A percentile compares a stretch with the other conserved stretches of the same genome.
These are phyloP conservation scores for Atta texana DNA, from an alignment of 1,140 invertebrate genomes.

Conservation along the genomic window DNA sequence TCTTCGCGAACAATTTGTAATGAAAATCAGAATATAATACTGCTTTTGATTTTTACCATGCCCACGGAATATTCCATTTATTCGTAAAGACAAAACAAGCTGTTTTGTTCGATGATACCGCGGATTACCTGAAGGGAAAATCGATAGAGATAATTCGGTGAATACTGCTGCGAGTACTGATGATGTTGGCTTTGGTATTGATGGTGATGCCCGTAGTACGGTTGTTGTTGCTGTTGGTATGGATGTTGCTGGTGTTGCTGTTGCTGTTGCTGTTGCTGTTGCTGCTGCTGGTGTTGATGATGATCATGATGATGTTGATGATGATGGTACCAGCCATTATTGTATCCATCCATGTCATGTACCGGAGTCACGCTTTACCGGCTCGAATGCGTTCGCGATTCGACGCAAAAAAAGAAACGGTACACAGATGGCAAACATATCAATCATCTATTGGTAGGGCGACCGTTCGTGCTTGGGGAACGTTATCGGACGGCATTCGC, in stretches of 20 bases:
- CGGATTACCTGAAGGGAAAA: slow-evolving; percentile 84
- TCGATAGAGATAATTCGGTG: slow-evolving; percentile 85
- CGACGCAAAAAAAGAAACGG: slow-evolving; percentile 64
- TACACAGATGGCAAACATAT: slow-evolving; percentile 75
- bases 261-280: slow-evolving; percentile 61
- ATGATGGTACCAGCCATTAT: slow-evolving; percentile 84
- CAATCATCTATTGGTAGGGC: slow-evolving; percentile 75
- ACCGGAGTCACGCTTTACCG: slow-evolving; percentile 67
- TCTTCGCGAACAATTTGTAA: background rate
- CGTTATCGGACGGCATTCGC: slow-evolving; percentile 41
- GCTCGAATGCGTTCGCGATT: slow-evolving; percentile 64
- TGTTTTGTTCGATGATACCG: slow-evolving; percentile 32
- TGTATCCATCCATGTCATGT: slow-evolving; percentile 85
- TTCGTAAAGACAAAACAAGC: slow-evolving; percentile 13
- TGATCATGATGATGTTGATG: slow-evolving; percentile 80
- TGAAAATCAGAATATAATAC: background rate
- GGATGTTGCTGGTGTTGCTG: slow-evolving; percentile 60
- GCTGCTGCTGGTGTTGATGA: slow-evolving; percentile 70
- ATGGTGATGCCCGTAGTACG: slow-evolving; percentile 66
- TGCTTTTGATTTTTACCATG: slow-evolving; percentile 2
- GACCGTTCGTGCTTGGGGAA: slow-evolving; percentile 55
- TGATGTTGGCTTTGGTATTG: slow-evolving; percentile 78
- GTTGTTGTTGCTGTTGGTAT: slow-evolving; percentile 68
- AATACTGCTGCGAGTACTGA: slow-evolving; percentile 82
- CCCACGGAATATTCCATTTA: background rate